Evolutionary conservation across 1,140 invertebrate genomes (phyloP).

Genomic region (Anoplolepis gracilipes): DNA sequence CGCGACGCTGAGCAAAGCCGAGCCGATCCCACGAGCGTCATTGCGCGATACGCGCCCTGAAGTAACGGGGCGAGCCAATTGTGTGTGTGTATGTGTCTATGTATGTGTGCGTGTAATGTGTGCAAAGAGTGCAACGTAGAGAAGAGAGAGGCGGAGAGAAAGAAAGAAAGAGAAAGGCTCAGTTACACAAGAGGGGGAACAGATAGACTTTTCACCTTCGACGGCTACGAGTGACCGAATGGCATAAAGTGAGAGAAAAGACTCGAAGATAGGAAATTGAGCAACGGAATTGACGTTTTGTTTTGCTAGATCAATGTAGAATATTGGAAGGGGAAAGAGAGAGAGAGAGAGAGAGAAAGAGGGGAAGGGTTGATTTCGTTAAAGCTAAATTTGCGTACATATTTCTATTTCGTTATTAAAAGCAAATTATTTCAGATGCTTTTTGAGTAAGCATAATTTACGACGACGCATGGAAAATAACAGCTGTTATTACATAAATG

Average conservation of each 20-base stretch:
- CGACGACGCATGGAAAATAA: constrained; percentile 4
- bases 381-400: background rate
- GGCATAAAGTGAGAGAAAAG: constrained; percentile 47
- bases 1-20: constrained; percentile 22
- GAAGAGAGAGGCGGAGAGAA: constrained; percentile 16
- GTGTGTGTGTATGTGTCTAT: background rate
- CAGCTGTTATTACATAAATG: background rate
- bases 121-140: constrained; percentile 26
- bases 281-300: background rate
- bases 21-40: constrained; percentile 54
- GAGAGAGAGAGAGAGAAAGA: too few relatives aligned
- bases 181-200: background rate
- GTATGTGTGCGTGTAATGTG: too few relatives aligned
- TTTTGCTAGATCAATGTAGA: background rate
- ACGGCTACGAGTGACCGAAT: constrained; percentile 63
- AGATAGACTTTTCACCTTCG: constrained; percentile 73
- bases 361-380: background rate
- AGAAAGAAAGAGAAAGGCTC: constrained; percentile 42
- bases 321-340: background rate
- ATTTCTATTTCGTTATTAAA: background rate
- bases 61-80: constrained; percentile 58
- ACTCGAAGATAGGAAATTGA: constrained; percentile 28
- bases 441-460: background rate
- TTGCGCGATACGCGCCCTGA: constrained; percentile 46
- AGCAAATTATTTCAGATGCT: background rate